Conservation (phyloP, 2,888 invertebrate genomes). For the Parnassius smintheus region DNA sequence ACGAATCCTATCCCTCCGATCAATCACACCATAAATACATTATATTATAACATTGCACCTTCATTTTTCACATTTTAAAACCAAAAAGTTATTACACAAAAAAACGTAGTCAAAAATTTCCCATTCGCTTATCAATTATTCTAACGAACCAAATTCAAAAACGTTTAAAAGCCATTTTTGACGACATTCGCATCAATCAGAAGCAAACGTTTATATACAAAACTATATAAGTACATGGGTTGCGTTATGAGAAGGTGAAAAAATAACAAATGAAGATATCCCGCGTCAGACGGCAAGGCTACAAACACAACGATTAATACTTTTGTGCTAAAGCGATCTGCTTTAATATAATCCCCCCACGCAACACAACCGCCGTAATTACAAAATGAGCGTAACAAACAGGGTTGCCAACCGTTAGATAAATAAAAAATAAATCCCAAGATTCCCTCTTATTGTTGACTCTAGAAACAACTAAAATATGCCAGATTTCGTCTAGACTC, state of each 20-base stretch:
- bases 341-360: conserved; percentile 16
- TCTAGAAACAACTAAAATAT: no score
- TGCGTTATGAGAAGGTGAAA: conserved; percentile 31
- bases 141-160: conserved; percentile 39
- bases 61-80: conserved; percentile 54
- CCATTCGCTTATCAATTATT: conserved; percentile 41
- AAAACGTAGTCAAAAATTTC: conserved; percentile 60
- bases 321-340: conserved; percentile 26
- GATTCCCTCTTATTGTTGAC: no score
- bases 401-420: neutral
- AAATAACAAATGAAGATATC: conserved; percentile 31
- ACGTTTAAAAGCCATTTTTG: conserved; percentile 32
- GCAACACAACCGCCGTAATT: conserved; percentile 29
- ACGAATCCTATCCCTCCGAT: conserved; percentile 41
- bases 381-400: conserved; percentile 27
- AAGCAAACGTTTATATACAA: conserved; percentile 26
- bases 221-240: conserved; percentile 51
- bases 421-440: conserved; percentile 14
- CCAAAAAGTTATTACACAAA: conserved; percentile 62
- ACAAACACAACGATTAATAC: conserved; percentile 31
- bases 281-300: conserved; percentile 43
- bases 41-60: conserved; percentile 78
- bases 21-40: conserved; percentile 49
- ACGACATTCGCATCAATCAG: conserved; percentile 32
- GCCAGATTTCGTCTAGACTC: no score